A percentile compares a stretch with the other conserved stretches of the same genome.
phyloP scores from a whole-genome alignment of 1,140 invertebrate genomes.

The Drosophila lacteicornis region DNA sequence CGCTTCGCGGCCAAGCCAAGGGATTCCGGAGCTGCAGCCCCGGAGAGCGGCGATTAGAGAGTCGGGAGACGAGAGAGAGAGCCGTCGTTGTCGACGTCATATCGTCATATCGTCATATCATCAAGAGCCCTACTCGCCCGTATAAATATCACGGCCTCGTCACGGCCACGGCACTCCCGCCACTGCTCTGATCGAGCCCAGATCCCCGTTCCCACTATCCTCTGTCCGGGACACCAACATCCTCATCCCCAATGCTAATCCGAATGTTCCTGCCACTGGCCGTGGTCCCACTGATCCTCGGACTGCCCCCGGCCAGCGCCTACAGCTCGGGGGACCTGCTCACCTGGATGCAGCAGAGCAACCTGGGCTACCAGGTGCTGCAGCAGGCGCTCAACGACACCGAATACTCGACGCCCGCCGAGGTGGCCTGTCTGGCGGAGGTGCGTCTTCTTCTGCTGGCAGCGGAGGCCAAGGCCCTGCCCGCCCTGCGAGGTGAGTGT shows the following conservation, averaged over 20 bases:
- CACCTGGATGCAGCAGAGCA: constrained; percentile 64
- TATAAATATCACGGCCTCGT: constrained; percentile 10
- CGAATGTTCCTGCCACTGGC: constrained; percentile 7
- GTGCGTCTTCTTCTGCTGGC: constrained; percentile 34
- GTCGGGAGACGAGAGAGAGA: not conserved
- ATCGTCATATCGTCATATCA: constrained; percentile 3
- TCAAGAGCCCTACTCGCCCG: not conserved
- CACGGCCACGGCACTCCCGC: constrained; percentile 5
- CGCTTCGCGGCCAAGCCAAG: not conserved
- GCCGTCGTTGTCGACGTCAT: not conserved
- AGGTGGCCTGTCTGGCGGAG: constrained; percentile 33
- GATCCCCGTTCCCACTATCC: constrained; percentile 13
- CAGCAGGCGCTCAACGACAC: constrained; percentile 38
- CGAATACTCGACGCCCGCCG: not conserved
- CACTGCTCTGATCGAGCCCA: constrained; percentile 5
- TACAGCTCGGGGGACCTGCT: constrained; percentile 54
- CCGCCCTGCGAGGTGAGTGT: constrained; percentile 54
- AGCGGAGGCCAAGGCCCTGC: constrained; percentile 33
- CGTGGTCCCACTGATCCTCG: not conserved
- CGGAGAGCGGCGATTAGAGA: constrained; percentile 6
- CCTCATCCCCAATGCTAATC: not conserved
- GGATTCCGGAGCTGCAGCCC: constrained; percentile 12
- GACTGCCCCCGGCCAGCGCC: not conserved
- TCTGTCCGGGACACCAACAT: not conserved
- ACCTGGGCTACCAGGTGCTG: constrained; percentile 66